Evolutionary conservation across 2,888 invertebrate species (phyloP), one percentile per base, ranked within the genome.

Genomic region (Cerastoderma edule): DNA sequence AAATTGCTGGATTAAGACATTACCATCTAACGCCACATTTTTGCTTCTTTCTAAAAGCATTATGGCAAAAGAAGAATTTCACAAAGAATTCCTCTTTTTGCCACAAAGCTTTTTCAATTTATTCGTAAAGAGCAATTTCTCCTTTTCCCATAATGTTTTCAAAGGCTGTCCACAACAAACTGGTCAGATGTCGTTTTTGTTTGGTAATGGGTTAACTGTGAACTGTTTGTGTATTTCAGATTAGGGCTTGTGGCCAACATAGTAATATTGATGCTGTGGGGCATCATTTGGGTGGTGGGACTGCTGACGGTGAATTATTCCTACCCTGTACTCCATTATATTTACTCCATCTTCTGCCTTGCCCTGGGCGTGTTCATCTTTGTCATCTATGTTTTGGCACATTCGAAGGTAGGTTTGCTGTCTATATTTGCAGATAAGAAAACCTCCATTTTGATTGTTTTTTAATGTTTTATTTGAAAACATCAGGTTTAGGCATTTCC

Each of bases 241-340:
- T 96, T 97, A 66, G 93, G 98, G 1, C 94, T 98, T 24, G 97
- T 97, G 95, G 95, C 97, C 48, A 97, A 97, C 65, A 96, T 98
- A 4, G 95, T 97, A 2, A 96, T 97, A 39, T 93, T 89, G 10
- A 96, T 97, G 56, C 93, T 98, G 48, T 94, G 97, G 86, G 96
- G 96, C 35, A 95, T 95, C 19, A 95, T 96, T 75, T 98, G 98
- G 97, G 96, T 98, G 83, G 94, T 96, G 89, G 97, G 96, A 77
- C 95, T 96, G 74, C 94, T 96, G 87, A 95, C 95, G 16, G 96
- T 96, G 44, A 96, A 96, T 33, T 96, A 96, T 90, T 80, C 95
- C 87, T 94, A 95, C 85, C 94, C 96, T 87, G 94, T 95, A 56
- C 94, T 98, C 6, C 96, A 96, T 77, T 95, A 97, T 44, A 94